Evolutionary conservation across 2,888 invertebrate genomes (phyloP).

Genomic region (Tipula helvola): DNA sequence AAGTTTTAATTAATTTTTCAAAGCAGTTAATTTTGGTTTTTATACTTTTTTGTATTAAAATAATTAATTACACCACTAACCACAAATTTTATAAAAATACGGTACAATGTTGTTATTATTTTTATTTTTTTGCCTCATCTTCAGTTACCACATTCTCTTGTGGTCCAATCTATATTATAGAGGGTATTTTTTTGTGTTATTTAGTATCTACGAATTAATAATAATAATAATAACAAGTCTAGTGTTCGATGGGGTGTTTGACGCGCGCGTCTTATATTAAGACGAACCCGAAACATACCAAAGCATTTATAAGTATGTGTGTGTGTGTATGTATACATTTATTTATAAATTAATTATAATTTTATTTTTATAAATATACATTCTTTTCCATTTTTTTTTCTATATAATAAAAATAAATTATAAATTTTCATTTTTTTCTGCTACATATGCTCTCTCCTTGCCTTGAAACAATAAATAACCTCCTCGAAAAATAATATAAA

Average conservation of each 20-base stretch:
- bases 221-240: not conserved
- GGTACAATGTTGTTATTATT: not conserved
- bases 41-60: not conserved
- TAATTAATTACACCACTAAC: not conserved
- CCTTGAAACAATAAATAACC: slow-evolving; percentile 4
- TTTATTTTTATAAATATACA: not conserved
- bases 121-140: not conserved
- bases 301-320: not conserved
- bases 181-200: not conserved
- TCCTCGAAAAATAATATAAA: not conserved
- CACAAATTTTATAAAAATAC: not conserved
- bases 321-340: not conserved
- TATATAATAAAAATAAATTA: not conserved
- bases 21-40: not conserved
- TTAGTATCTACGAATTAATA: not conserved
- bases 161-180: not conserved
- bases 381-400: not conserved
- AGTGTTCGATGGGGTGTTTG: not conserved
- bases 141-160: not conserved
- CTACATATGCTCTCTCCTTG: not conserved
- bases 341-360: not conserved
- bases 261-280: not conserved
- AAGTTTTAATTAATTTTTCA: not conserved
- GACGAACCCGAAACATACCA: too few species aligned
- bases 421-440: not conserved